phyloP scores from a whole-genome alignment of 2,888 invertebrate genomes.

The Ganaspis brasiliensis region DNA sequence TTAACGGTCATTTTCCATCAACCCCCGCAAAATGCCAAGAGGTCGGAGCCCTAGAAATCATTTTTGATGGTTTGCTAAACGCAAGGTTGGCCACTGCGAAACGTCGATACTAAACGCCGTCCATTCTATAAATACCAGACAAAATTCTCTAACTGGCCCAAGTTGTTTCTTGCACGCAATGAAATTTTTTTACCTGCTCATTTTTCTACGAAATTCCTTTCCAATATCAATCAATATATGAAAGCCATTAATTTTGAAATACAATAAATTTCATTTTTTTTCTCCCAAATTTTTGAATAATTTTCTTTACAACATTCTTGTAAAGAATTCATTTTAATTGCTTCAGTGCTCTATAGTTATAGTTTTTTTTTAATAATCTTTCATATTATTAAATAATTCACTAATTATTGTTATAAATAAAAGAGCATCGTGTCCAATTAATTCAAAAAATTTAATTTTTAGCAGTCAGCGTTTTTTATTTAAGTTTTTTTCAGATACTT shows the following conservation, averaged over 20 bases:
- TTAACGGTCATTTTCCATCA: constrained; percentile 55
- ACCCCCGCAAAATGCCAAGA: constrained; percentile 56
- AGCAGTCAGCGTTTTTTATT: too few relatives aligned
- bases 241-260: constrained; percentile 10
- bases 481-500: too few relatives aligned
- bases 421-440: too few relatives aligned
- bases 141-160: constrained; percentile 50
- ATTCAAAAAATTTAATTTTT: too few relatives aligned
- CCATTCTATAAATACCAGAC: constrained; percentile 59
- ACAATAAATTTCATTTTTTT: not conserved
- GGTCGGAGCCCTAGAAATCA: constrained; percentile 32
- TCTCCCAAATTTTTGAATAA: not conserved
- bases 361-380: too few relatives aligned
- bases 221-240: constrained; percentile 16
- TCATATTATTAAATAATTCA: too few relatives aligned
- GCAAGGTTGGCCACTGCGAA: constrained; percentile 25
- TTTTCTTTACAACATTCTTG: not conserved
- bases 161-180: constrained; percentile 59
- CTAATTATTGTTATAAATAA: too few relatives aligned
- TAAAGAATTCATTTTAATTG: too few relatives aligned
- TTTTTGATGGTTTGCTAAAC: constrained; percentile 36
- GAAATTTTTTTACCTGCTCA: constrained; percentile 45
- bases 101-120: constrained; percentile 45
- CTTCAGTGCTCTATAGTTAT: too few relatives aligned
- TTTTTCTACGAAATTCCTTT: constrained; percentile 17